Base-by-base conservation (phyloP, 2,888 invertebrate species). In the Diplazon laetatorius region DNA sequence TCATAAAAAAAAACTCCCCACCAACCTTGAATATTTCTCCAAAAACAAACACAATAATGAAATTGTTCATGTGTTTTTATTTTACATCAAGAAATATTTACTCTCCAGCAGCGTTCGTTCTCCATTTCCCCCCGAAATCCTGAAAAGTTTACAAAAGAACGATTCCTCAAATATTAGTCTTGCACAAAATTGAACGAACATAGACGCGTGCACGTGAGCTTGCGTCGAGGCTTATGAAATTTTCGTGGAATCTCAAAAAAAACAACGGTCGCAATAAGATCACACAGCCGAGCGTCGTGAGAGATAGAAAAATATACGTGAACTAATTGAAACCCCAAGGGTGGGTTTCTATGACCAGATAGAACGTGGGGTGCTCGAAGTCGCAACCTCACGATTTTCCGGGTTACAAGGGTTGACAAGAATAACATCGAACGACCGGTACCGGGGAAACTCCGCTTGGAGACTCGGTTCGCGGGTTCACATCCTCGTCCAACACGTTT, bases 281-380 rank as follows among this genome's bases (percentile, higher is more conserved):
- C 59, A 9, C 12, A 62, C 20, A 30, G 44, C 30, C 44, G 20
- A 37, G 8, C 46, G 42, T n/a, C n/a, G n/a, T n/a, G 55, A 75
- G 68, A 75, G 68, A 12, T 55, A 18, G 71, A 78, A 78, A 78
- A 78, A 75, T n/a, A n/a, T 78, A 78, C 75, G 74, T 48, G 52
- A 71, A 55, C 75, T 78, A 71, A 78, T 78, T 78, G 78, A 78
- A 75, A 75, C 52, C 71, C 75, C 71, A 25, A 46, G 75, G 75
- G 75, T 39, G 78, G 75, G 48, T 74, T 46, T 71, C 75, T 37
- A 50, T 62, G 74, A 71, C 65, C 70, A 30, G 30, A 30, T 5
- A 30, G 2, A 30, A 30, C 39, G 60, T 16, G 55, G 63, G 55
- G 66, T 52, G 60, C 74, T 74, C 74, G 66, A 71, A 78, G 60